Conservation (phyloP, 1,140 invertebrate species). For the Monochamus saltuarius region DNA sequence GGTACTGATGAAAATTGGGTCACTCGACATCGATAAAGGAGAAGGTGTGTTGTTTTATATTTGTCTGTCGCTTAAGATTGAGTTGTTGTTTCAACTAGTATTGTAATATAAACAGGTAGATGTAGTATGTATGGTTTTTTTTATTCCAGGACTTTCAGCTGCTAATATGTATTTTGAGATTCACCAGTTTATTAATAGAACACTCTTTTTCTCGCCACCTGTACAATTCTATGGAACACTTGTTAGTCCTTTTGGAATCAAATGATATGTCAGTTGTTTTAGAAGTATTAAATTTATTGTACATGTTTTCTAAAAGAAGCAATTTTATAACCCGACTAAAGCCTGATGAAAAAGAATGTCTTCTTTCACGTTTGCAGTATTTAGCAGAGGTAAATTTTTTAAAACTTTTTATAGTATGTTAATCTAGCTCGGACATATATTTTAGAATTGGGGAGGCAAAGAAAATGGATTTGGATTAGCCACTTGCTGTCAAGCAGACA, state of each 20-base stretch:
- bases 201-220: slow-evolving; percentile 88
- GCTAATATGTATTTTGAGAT: slow-evolving; percentile 76
- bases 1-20: too few species aligned
- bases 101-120: too few species aligned
- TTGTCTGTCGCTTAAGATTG: too few species aligned
- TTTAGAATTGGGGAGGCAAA: slow-evolving; percentile 83
- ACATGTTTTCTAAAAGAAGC: slow-evolving; percentile 91
- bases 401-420: too few species aligned
- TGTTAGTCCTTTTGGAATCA: slow-evolving; percentile 79
- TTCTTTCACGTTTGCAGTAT: slow-evolving; percentile 76
- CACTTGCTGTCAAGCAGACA: slow-evolving; percentile 72
- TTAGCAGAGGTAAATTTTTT: slow-evolving; percentile 73
- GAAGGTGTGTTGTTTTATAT: too few species aligned
- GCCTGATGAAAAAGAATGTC: slow-evolving; percentile 71
- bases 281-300: slow-evolving; percentile 82
- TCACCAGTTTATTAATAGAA: slow-evolving; percentile 85
- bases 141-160: slow-evolving; percentile 69
- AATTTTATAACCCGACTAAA: slow-evolving; percentile 84
- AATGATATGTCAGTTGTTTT: slow-evolving; percentile 87
- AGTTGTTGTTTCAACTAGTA: too few species aligned
- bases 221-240: slow-evolving; percentile 89
- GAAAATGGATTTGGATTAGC: slow-evolving; percentile 87
- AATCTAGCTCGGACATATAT: slow-evolving; percentile 27
- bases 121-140: slow-evolving; percentile 14
- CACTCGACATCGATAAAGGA: too few species aligned